These are phyloP conservation scores for Rallus crepitans DNA, from an alignment of 2,797 vertebrate species.

Conservation along the genomic window DNA sequence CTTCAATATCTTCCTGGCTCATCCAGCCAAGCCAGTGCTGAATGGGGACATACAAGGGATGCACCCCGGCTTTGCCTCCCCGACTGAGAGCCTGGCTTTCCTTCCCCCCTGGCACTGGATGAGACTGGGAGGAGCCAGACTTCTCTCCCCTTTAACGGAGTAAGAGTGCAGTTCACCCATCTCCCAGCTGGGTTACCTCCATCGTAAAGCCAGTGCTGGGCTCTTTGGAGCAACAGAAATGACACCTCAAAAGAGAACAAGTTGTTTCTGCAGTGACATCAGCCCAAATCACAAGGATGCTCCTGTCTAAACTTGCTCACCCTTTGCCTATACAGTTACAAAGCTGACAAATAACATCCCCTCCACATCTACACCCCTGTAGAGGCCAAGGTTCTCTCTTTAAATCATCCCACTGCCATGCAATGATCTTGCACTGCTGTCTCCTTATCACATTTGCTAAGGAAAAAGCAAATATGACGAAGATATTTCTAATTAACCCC, in stretches of 20 bases:
- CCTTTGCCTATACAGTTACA: background rate
- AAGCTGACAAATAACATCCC: background rate
- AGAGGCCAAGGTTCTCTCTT: background rate
- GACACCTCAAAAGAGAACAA: background rate
- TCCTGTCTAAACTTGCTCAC: background rate
- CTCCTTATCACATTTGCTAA: background rate
- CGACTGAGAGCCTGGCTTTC: background rate
- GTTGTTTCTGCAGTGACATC: background rate
- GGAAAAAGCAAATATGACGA: background rate
- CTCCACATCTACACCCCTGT: background rate
- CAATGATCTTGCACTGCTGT: background rate
- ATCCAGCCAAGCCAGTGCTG: no score
- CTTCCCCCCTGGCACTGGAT: background rate
- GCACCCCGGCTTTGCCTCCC: background rate
- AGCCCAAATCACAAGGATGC: background rate
- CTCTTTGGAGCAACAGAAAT: background rate
- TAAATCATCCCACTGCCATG: background rate
- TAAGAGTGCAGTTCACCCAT: background rate
- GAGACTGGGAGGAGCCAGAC: background rate
- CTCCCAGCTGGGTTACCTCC: background rate
- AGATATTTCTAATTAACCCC: background rate
- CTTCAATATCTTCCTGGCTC: background rate
- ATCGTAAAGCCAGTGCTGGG: background rate
- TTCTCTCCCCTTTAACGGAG: background rate
- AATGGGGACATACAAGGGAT: background rate